Evolutionary conservation across 2,888 invertebrate species (phyloP), one percentile per base, ranked within the genome.

Genomic region (Ectemnius continuus): DNA sequence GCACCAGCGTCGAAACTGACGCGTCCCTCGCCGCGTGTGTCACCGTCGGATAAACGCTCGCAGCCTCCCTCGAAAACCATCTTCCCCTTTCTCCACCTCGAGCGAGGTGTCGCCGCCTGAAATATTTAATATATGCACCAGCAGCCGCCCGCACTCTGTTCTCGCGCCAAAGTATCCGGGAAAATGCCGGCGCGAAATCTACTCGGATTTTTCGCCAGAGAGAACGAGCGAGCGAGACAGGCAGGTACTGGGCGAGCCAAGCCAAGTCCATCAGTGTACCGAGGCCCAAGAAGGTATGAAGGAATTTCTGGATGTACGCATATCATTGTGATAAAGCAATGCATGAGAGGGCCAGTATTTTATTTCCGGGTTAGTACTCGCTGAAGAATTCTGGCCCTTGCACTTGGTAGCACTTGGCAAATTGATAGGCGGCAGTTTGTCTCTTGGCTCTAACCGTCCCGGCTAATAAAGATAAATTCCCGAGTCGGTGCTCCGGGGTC

Each of bases 1-100:
- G 36, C 36, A 52, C n/a, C 59, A n/a, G 59, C 63, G 66, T 73
- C 71, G 68, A 69, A 70, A 71, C 52, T 56, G 79, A 75, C 74
- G 62, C 57, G 46, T 23, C 65, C 60, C 71, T 68, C 61, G 60
- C 62, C 57, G 65, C 78, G 45, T 60, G 73, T 47, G 57, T 61
- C 61, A 63, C 65, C 23, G 26, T 2, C 48, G 65, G 63, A 75
- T 63, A 67, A 74, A 74, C 61, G 64, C 23, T 59, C 48, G 45
- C 11, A 36, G 14, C 36, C 61, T 52, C 52, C 52, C 14, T 52
- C 52, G 6, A 36, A 52, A 52, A 52, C 52, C n/a, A 14, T 14
- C 16, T 52, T 52, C 52, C 4, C 52, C n/a, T 16, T 5, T 16
- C 52, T 5, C 52, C 52, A 52, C 52, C 16, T 16, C 16, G 52